Evolutionary conservation across 2,888 invertebrate species (phyloP).

Genomic region (Eupithecia dodoneata): DNA sequence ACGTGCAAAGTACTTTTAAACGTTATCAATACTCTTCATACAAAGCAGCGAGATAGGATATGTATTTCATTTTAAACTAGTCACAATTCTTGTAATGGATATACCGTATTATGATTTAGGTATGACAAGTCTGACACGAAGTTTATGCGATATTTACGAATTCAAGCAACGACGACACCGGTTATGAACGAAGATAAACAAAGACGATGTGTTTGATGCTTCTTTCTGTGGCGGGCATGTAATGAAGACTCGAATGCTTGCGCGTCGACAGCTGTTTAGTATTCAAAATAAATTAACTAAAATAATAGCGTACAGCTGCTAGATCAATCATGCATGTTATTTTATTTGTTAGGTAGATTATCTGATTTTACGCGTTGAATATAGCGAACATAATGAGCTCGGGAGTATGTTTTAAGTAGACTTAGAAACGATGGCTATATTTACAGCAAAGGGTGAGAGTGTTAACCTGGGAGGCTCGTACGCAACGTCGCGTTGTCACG

Average conservation of each 20-base stretch:
- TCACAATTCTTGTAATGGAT: neutral
- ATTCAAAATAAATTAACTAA: constrained; percentile 25
- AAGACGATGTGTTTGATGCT: constrained; percentile 33
- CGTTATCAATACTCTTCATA: constrained; percentile 9
- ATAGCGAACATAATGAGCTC: constrained; percentile 5
- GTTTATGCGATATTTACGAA: constrained; percentile 60
- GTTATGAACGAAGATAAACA: constrained; percentile 67
- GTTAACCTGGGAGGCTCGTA: constrained; percentile 34
- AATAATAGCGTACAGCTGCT: constrained; percentile 27
- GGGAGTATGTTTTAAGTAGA: neutral
- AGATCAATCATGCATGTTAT: constrained; percentile 31
- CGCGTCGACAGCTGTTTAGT: constrained; percentile 18
- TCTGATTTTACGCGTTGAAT: constrained; percentile 4
- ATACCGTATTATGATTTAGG: neutral
- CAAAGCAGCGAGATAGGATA: neutral
- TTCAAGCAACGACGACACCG: constrained; percentile 59
- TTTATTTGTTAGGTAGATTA: constrained; percentile 15
- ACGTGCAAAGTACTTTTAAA: constrained; percentile 34
- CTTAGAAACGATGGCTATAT: constrained; percentile 29
- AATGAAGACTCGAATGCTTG: constrained; percentile 27
- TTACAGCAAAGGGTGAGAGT: constrained; percentile 41
- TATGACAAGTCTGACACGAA: constrained; percentile 56
- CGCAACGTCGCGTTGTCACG: constrained; percentile 60
- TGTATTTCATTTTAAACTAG: neutral
- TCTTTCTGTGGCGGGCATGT: constrained; percentile 19